These are phyloP conservation scores for Zaprionus africanus DNA, from an alignment of 1,140 invertebrate genomes.

Conservation along the genomic window DNA sequence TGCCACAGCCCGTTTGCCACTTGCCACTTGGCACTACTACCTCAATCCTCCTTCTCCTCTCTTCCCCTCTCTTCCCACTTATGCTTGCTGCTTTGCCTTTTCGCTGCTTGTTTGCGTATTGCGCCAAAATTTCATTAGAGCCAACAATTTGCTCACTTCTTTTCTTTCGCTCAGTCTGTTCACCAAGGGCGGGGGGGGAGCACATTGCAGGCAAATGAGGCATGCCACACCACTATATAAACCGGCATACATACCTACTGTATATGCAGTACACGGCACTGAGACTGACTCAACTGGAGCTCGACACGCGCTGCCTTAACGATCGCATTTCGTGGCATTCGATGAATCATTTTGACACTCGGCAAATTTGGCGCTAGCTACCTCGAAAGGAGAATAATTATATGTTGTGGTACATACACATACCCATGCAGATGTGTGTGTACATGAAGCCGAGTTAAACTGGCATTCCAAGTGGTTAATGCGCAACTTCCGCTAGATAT, in stretches of 20 bases:
- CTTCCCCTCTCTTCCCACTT: not conserved
- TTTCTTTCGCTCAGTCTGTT: not conserved
- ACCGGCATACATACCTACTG: not conserved
- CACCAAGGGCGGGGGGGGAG: not conserved
- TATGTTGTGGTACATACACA: not conserved
- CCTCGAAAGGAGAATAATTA: not conserved
- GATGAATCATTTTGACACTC: conserved; percentile 39
- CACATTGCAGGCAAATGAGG: conserved; percentile 22
- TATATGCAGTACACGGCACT: not conserved
- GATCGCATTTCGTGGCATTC: conserved; percentile 41
- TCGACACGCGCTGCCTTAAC: conserved; percentile 31
- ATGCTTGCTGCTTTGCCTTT: not conserved
- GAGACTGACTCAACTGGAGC: not conserved
- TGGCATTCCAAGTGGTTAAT: not conserved
- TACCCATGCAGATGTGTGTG: not conserved
- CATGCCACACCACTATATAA: not conserved
- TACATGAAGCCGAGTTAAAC: not conserved
- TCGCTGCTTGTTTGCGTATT: conserved; percentile 32
- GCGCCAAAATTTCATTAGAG: conserved; percentile 70
- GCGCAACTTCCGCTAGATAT: not conserved
- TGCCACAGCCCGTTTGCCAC: not conserved
- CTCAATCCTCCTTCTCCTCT: not conserved
- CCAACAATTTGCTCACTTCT: conserved; percentile 34
- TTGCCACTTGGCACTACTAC: not conserved
- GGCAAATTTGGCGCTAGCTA: not conserved